phyloP scores from a whole-genome alignment of 2,888 invertebrate species.

The Empis livida region DNA sequence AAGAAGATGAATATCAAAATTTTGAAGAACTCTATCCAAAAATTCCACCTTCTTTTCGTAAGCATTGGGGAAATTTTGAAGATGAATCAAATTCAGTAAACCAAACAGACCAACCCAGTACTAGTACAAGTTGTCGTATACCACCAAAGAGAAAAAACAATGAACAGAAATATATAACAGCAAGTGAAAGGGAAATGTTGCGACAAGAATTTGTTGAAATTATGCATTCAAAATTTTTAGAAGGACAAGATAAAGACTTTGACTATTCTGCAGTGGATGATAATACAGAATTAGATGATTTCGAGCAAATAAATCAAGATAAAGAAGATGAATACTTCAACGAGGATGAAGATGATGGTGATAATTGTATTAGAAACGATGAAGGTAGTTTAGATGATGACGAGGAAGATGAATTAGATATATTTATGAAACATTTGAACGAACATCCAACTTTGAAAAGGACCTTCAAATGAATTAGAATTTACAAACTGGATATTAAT shows the following conservation, averaged over 20 bases:
- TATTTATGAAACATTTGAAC: slow-evolving; percentile 50
- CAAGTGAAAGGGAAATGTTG: slow-evolving; percentile 50
- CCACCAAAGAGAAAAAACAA: slow-evolving; percentile 7
- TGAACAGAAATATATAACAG: slow-evolving; percentile 37
- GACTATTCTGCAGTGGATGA: slow-evolving; percentile 73
- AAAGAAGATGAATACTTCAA: slow-evolving; percentile 88
- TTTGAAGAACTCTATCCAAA: slow-evolving; percentile 29
- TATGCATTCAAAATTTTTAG: slow-evolving; percentile 75
- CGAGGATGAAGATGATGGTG: slow-evolving; percentile 45
- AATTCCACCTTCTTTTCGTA: slow-evolving; percentile 23
- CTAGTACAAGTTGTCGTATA: slow-evolving; percentile 9
- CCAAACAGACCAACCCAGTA: slow-evolving; percentile 9
- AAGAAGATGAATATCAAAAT: slow-evolving; percentile 26
- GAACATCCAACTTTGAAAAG: slow-evolving; percentile 25
- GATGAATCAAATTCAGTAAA: slow-evolving; percentile 27
- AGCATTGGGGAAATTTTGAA: slow-evolving; percentile 46
- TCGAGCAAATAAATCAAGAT: slow-evolving; percentile 60
- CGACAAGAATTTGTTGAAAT: slow-evolving; percentile 69
- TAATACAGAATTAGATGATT: slow-evolving; percentile 65
- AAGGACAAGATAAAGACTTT: slow-evolving; percentile 68
- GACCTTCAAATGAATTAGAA: too few species aligned
- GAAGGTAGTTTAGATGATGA: slow-evolving; percentile 20
- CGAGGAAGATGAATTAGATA: slow-evolving; percentile 55
- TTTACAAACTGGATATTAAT: too few species aligned
- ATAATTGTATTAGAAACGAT: slow-evolving; percentile 34